Conservation (phyloP, 1,140 invertebrate genomes). For the Panagrolaimus sp. region DNA sequence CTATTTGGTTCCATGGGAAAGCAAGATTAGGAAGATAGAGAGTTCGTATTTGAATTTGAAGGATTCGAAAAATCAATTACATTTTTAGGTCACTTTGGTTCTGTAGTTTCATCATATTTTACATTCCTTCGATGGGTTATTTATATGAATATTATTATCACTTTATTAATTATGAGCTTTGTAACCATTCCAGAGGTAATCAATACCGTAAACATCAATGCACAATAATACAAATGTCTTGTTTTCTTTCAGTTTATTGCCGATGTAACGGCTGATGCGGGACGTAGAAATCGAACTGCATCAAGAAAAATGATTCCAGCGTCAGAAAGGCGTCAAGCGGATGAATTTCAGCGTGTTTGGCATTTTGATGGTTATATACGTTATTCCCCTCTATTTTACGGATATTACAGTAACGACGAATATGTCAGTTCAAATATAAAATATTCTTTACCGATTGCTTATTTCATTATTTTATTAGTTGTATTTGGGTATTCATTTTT, state of each 20-base stretch:
- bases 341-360: constrained; percentile 67
- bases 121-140: constrained; percentile 91
- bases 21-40: constrained; percentile 90
- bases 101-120: constrained; percentile 94
- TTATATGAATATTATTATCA: constrained; percentile 85
- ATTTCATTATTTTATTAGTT: constrained; percentile 78
- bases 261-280: constrained; percentile 63
- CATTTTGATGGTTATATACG: constrained; percentile 83
- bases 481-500: constrained; percentile 91
- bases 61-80: neutral
- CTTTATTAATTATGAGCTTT: constrained; percentile 74
- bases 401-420: constrained; percentile 70
- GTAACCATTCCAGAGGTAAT: constrained; percentile 84
- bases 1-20: constrained; percentile 84
- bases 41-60: constrained; percentile 62
- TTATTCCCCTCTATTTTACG: constrained; percentile 91
- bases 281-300: constrained; percentile 37
- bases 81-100: constrained; percentile 75
- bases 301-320: constrained; percentile 72
- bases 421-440: constrained; percentile 63
- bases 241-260: constrained; percentile 63
- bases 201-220: neutral
- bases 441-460: constrained; percentile 82
- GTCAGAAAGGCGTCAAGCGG: constrained; percentile 71
- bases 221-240: too few relatives aligned